Conservation (phyloP, 2,797 vertebrate genomes). For the Cossypha dichroa region DNA sequence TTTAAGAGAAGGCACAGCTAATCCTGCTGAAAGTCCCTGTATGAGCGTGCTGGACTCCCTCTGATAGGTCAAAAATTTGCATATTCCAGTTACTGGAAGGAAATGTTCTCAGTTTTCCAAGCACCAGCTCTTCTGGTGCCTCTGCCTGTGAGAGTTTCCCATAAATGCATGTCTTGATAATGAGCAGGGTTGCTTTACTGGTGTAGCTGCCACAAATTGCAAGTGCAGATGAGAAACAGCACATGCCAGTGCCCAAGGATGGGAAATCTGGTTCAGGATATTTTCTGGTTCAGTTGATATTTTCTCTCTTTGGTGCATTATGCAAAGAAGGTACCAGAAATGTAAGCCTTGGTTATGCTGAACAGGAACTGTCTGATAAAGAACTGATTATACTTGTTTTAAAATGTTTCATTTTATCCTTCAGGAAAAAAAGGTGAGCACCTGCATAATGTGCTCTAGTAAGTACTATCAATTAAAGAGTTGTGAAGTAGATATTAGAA, state of each 20-base stretch:
- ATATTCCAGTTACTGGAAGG: not conserved
- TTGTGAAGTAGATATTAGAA: constrained; percentile 12
- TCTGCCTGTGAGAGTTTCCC: not conserved
- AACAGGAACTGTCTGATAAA: not conserved
- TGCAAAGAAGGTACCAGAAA: not conserved
- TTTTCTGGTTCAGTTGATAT: not conserved
- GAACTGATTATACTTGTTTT: not conserved
- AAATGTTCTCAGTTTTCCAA: not conserved
- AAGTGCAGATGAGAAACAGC: not conserved
- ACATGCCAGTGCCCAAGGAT: accelerated
- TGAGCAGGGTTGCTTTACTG: not conserved
- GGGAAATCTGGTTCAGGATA: not conserved
- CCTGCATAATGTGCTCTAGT: constrained; percentile 30
- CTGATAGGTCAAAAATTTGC: accelerated
- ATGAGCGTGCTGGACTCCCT: accelerated
- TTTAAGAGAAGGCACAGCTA: not conserved
- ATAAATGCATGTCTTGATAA: not conserved
- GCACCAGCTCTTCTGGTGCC: not conserved
- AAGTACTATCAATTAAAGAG: constrained; percentile 62
- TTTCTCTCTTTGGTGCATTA: not conserved
- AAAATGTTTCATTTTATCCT: constrained; percentile 53
- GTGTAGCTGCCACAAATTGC: not conserved
- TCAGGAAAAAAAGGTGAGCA: not conserved
- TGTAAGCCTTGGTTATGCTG: not conserved
- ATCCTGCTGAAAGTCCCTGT: not conserved